phyloP scores from a whole-genome alignment of 2,888 invertebrate species.

The Aspidapion aeneum region DNA sequence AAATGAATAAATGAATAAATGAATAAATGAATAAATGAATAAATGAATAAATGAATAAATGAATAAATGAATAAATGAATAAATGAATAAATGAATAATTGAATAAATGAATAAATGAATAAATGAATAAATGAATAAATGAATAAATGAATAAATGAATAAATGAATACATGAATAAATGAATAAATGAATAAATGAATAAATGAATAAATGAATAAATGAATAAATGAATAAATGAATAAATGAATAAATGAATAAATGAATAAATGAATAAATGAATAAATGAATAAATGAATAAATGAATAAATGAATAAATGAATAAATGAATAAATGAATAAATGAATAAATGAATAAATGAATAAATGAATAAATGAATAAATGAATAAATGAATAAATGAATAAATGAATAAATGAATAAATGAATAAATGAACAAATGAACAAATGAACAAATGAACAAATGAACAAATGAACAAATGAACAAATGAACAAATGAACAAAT shows the following conservation, averaged over 20 bases:
- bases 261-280: constrained; percentile 7
- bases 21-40: neutral
- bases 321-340: constrained; percentile 8
- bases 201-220: constrained; percentile 3
- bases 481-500: neutral
- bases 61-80: constrained; percentile 1
- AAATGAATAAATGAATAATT: neutral
- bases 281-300: constrained; percentile 8
- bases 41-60: constrained; percentile 1
- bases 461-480: neutral
- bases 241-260: constrained; percentile 2
- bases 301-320: constrained; percentile 6
- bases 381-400: neutral
- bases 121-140: constrained; percentile 1
- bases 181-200: constrained; percentile 2
- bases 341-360: constrained; percentile 7
- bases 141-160: constrained; percentile 2
- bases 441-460: neutral
- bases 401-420: neutral
- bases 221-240: neutral
- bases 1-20: constrained; percentile 2
- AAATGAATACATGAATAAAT: neutral
- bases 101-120: constrained; percentile 2
- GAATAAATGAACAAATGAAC: neutral
- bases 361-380: neutral